A percentile compares a stretch with the other conserved stretches of the same genome.
phyloP scores from a whole-genome alignment of 2,113 vertebrate genomes.

The Ahaetulla prasina region DNA sequence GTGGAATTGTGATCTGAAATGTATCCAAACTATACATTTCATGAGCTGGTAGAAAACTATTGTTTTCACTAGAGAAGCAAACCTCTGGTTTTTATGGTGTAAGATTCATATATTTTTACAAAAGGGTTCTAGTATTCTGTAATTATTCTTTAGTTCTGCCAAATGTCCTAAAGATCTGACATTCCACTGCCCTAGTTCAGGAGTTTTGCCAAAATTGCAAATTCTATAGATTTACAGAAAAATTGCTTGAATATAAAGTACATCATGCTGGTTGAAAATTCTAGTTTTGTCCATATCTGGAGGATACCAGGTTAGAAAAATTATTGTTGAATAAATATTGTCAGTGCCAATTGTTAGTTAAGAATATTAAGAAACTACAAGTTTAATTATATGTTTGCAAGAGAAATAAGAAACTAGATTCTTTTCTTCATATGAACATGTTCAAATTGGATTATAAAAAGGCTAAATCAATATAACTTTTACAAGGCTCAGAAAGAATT shows the following conservation, averaged over 20 bases:
- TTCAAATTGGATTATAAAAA: not conserved
- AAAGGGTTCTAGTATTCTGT: not conserved
- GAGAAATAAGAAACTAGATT: not conserved
- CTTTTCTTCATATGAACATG: not conserved
- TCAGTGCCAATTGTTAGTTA: not conserved
- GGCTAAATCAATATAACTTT: not conserved
- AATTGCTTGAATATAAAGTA: not conserved
- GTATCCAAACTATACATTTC: not conserved
- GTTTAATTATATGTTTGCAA: not conserved
- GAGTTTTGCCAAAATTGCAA: not conserved
- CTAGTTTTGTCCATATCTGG: not conserved
- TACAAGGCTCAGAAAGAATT: not conserved
- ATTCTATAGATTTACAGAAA: not conserved
- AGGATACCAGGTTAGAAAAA: not conserved
- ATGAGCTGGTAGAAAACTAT: not conserved
- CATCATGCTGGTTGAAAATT: not conserved
- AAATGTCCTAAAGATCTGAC: not conserved
- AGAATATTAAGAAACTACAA: not conserved
- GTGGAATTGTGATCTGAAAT: not conserved
- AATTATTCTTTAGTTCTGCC: not conserved
- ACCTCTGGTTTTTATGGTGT: not conserved
- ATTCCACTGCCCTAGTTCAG: not conserved
- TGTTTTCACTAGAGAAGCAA: not conserved
- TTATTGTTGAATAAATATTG: not conserved
- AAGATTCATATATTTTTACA: not conserved